Evolutionary conservation across 2,888 invertebrate species (phyloP), one percentile per base, ranked within the genome.

Genomic region (Listrodromus nycthemerus): DNA sequence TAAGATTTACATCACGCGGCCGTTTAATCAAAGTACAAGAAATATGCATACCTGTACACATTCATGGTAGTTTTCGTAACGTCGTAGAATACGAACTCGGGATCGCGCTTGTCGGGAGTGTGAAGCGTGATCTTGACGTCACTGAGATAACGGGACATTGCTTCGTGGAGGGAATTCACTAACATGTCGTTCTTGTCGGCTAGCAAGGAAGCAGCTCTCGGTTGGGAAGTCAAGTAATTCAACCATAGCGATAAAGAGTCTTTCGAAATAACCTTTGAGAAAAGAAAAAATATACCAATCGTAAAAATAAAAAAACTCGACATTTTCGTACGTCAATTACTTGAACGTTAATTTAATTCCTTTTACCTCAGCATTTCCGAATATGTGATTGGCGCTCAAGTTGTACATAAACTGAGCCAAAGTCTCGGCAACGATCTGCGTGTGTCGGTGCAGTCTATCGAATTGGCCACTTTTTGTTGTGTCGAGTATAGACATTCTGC

Each of bases 31-130:
- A 16, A 21, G 33, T 45, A 33, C 16, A 16, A 21, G 5, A 79
- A 61, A 71, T 16, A 30, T 61, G 91, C 93, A 94, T 94, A 98
- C 98, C 96, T 97, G 94, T 99, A 99, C 7, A 98, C 97, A 93
- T 97, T 97, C 87, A 99, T 95, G 33, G 94, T 95, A 37, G 97
- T 97, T 87, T 96, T 95, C 0, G 97, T 96, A 55, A 97, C 96
- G 87, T 97, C 97, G 93, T 98, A 99, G 88, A 99, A 96, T 89
- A 97, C 96, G 94, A 97, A 98, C 92, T 99, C 99, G 0, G 99
- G 98, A 92, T 99, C 99, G 24, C 98, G 95, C 90, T 96, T 96
- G 93, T 98, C 98, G 0, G 97, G 96, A 50, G 95, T 94, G 88
- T 97, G 96, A 78, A 95, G 94, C 16, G 95, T 95, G 24, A 96